Conservation (phyloP, 1,140 invertebrate species). For the Contarinia nasturtii region DNA sequence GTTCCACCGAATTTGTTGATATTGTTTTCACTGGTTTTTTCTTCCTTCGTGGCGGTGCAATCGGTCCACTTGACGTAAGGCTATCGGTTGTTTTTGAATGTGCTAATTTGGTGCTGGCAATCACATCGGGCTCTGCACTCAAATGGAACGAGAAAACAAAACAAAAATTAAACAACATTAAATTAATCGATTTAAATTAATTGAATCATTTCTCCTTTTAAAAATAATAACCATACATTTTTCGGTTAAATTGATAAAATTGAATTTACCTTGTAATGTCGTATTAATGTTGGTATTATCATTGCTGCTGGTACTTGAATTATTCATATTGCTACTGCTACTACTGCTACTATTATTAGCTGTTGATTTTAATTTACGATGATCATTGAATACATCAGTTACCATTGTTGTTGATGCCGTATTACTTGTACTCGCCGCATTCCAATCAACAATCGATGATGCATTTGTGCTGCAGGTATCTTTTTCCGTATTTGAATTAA, state of each 20-base stretch:
- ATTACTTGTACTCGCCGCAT: slow-evolving; percentile 3
- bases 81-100: slow-evolving; percentile 25
- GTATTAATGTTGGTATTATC: no score
- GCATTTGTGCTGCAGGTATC: slow-evolving; percentile 5
- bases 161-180: no score
- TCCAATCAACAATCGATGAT: slow-evolving; percentile 3
- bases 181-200: no score
- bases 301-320: background rate
- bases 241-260: no score
- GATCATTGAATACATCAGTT: background rate
- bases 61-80: slow-evolving; percentile 28
- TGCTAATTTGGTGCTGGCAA: slow-evolving; percentile 71
- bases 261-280: background rate
- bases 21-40: slow-evolving; percentile 39
- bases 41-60: slow-evolving; percentile 66
- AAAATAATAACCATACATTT: no score
- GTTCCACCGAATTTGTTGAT: slow-evolving; percentile 25
- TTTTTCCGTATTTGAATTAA: slow-evolving; percentile 13
- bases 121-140: slow-evolving; percentile 86
- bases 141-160: no score
- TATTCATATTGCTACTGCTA: slow-evolving; percentile 3
- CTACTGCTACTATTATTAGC: background rate
- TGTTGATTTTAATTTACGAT: background rate
- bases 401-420: slow-evolving; percentile 8
- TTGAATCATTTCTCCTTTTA: no score